These are phyloP conservation scores for Pseudotriccus pelzelni DNA, from an alignment of 2,797 vertebrate species.

Conservation along the genomic window DNA sequence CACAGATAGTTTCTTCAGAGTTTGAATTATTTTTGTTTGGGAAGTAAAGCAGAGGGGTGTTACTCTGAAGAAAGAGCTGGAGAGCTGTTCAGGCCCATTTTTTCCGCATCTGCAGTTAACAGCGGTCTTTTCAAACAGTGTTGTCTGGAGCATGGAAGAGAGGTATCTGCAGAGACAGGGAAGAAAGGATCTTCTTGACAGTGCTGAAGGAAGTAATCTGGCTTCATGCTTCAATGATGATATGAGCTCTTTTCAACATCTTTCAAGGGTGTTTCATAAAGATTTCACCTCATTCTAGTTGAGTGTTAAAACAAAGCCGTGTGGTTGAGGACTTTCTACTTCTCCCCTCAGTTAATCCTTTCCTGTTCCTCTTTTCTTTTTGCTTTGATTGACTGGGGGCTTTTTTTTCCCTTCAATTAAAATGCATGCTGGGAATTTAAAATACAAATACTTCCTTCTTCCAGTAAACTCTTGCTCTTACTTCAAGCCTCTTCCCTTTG, in stretches of 20 bases:
- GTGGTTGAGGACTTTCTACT: neutral
- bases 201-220: neutral
- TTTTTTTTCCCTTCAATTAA: neutral
- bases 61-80: neutral
- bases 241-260: neutral
- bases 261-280: neutral
- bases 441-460: neutral
- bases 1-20: neutral
- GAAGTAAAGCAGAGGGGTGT: neutral
- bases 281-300: neutral
- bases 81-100: neutral
- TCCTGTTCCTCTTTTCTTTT: neutral
- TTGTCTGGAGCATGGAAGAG: neutral
- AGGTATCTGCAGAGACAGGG: neutral
- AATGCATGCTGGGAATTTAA: neutral
- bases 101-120: neutral
- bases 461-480: neutral
- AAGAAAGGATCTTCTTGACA: neutral
- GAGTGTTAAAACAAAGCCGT: neutral
- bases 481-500: neutral
- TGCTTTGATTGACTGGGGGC: neutral
- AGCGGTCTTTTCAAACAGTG: neutral
- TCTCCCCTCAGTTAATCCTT: neutral
- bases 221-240: neutral
- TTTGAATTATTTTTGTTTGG: neutral